Conservation (phyloP, 1,140 invertebrate genomes). For the Daktulosphaira vitifoliae region DNA sequence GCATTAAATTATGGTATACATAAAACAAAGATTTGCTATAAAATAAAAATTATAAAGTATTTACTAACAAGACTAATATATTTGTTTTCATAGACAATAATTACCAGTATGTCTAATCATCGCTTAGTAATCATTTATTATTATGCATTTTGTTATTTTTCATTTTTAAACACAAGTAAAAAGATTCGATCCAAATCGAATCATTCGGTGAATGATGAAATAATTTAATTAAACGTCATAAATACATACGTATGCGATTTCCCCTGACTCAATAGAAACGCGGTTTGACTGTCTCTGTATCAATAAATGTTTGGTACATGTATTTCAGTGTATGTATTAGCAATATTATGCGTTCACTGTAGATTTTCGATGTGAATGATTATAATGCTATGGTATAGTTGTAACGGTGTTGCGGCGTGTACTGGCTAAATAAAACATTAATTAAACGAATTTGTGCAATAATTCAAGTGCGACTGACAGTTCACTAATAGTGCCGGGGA, state of each 20-base stretch:
- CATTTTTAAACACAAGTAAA: too few species aligned
- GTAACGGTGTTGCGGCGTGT: slow-evolving; percentile 13
- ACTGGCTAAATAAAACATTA: slow-evolving; percentile 29
- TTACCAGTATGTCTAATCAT: too few species aligned
- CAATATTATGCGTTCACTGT: not conserved
- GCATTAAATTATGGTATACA: not conserved
- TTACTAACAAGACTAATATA: too few species aligned
- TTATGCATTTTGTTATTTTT: too few species aligned
- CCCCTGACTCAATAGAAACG: too few species aligned
- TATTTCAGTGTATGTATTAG: too few species aligned
- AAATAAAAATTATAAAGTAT: too few species aligned
- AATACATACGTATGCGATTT: too few species aligned
- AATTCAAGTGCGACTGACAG: slow-evolving; percentile 34
- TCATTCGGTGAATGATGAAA: not conserved
- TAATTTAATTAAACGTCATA: slow-evolving; percentile 32
- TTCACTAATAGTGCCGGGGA: slow-evolving; percentile 31
- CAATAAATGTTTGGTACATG: too few species aligned
- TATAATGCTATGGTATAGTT: not conserved
- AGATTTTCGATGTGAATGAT: slow-evolving; percentile 27
- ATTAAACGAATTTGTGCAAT: slow-evolving; percentile 32
- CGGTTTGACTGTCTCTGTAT: too few species aligned
- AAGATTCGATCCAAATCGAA: not conserved
- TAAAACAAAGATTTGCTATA: not conserved
- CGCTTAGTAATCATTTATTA: too few species aligned
- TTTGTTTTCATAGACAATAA: too few species aligned